Base-by-base conservation (phyloP, 2,888 invertebrate species). In the Crocallis elinguaria region DNA sequence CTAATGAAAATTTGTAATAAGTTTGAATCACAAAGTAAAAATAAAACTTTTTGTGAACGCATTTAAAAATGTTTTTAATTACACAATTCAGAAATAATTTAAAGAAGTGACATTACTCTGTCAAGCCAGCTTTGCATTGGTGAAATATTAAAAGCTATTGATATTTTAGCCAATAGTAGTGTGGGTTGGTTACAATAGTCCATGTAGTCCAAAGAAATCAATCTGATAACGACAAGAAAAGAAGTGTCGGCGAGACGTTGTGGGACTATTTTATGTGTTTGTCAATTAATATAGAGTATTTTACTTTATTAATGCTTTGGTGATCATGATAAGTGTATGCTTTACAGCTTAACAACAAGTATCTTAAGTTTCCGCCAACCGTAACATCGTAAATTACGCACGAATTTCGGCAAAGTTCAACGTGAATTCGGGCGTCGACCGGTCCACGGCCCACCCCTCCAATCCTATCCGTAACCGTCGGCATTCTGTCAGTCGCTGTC, bases 371-470 rank as follows among this genome's bases (percentile, higher is more conserved):
- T 58, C 44, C 53, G 39, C 30, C 59, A 61, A 43, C 54, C 59
- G 57, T 58, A 62, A 62, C 50, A 50, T 63, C 64, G 64, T 67
- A 68, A 77, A 74, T 71, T 69, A 73, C 62, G 49, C 68, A 72
- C 69, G 59, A 76, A 78, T 72, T 84, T 83, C 70, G 79, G 77
- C 73, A 72, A 75, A 81, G 77, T 71, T 75, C 71, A 79, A 80
- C 80, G 81, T 80, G 77, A 85, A 83, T 84, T 85, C 89, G 89
- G 90, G 90, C 90, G 90, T 90, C 89, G 82, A 90, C 90, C 89
- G 90, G 88, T 89, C 76, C 86, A 84, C 89, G 90, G 88, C 88
- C 76, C 86, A 84, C 86, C 89, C 89, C 88, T 87, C 77, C 89
- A 86, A 27, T 87, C 75, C 88, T 85, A 85, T 84, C 74, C 73